Conservation (phyloP, 2,888 invertebrate species). For the Dryobotodes eremita region DNA sequence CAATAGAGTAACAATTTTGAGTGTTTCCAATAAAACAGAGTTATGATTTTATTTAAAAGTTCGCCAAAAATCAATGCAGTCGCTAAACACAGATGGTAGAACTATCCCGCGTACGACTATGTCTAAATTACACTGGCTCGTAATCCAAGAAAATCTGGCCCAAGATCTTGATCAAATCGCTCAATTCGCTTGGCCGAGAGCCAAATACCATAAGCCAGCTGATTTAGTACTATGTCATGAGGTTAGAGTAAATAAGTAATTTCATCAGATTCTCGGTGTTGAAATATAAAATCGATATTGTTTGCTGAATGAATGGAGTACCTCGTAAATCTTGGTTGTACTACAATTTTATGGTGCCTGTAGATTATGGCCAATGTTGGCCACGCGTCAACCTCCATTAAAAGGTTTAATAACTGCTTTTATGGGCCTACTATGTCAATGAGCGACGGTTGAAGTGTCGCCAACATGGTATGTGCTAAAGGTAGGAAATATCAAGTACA, state of each 20-base stretch:
- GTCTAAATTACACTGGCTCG: slow-evolving; percentile 46
- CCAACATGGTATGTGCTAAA: slow-evolving; percentile 30
- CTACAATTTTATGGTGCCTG: slow-evolving; percentile 46
- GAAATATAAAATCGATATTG: slow-evolving; percentile 48
- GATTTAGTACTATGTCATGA: slow-evolving; percentile 52
- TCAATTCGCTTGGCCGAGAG: slow-evolving; percentile 60
- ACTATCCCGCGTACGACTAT: background rate
- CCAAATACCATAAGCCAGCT: slow-evolving; percentile 57
- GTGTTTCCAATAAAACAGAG: background rate
- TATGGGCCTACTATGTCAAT: slow-evolving; percentile 47
- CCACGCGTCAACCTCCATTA: slow-evolving; percentile 51
- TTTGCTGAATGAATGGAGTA: slow-evolving; percentile 31
- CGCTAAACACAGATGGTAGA: background rate
- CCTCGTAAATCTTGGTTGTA: slow-evolving; percentile 45
- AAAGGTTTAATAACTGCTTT: slow-evolving; percentile 56
- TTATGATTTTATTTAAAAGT: background rate
- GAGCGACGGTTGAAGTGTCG: slow-evolving; percentile 37
- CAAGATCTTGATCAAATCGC: slow-evolving; percentile 61
- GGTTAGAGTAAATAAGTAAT: slow-evolving; percentile 58
- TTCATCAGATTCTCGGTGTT: slow-evolving; percentile 38
- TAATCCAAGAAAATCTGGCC: slow-evolving; percentile 49
- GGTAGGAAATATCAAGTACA: slow-evolving; percentile 41
- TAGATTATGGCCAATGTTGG: slow-evolving; percentile 52
- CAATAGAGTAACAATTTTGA: background rate
- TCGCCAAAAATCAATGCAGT: background rate